Evolutionary conservation across 2,888 invertebrate genomes (phyloP), one percentile per base, ranked within the genome.

Genomic region (Operophtera brumata): DNA sequence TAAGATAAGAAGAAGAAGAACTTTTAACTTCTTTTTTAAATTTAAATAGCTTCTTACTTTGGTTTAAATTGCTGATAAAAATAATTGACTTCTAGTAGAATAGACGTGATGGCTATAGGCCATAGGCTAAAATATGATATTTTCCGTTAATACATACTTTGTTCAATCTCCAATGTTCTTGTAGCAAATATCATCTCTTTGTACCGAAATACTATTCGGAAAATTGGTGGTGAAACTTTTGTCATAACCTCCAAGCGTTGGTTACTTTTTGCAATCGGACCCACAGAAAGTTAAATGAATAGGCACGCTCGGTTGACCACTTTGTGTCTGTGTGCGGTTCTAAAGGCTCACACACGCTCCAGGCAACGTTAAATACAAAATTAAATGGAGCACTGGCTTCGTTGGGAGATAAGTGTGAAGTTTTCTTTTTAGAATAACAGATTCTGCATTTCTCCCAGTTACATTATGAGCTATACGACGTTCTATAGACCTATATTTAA

Each of bases 181-280:
- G 20, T 20, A 20, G 2, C 20, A 39, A 9, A 42, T 35, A 43
- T 13, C 13, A 39, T 52, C 51, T 51, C 50, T 57, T 54, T 59
- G 57, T 57, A 52, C 49, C 13, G 57, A 45, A 59, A 62, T 54
- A 55, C 47, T 52, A 57, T 61, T 65, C 52, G 42, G 54, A 39
- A 56, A 54, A 50, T 59, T 49, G 55, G 53, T 51, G 47, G 50
- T 43, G 14, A 57, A 71, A 69, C 66, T 71, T 72, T 67, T 53
- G 62, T 62, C 62, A 68, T 75, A 70, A 70, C 61, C 61, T 65
- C 54, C 46, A 55, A 62, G 62, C 57, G 56, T 57, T 62, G 44
- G 54, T 56, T 69, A 69, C 65, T 73, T 73, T 75, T 72, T 70
- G 73, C 66, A 71, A 72, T 71, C 68, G 68, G 49, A 64, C 47